phyloP scores from a whole-genome alignment of 1,140 invertebrate genomes.

The Panagrolaimus sp. region DNA sequence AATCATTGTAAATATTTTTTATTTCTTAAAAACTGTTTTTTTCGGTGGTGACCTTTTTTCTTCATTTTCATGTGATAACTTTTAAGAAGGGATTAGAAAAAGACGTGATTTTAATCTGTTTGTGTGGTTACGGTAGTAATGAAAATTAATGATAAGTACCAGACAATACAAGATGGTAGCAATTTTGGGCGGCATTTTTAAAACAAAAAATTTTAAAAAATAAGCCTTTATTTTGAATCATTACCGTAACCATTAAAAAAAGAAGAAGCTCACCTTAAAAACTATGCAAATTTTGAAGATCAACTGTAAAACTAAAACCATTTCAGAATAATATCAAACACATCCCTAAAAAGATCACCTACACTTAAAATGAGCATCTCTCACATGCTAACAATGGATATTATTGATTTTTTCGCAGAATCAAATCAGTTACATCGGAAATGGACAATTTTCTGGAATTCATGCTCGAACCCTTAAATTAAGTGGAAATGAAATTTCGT shows the following conservation, averaged over 20 bases:
- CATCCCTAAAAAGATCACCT: conserved; percentile 33
- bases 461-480: conserved; percentile 18
- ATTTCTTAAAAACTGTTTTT: not conserved
- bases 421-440: conserved; percentile 26
- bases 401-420: conserved; percentile 45
- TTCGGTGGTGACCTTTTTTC: too few relatives aligned
- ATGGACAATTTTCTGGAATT: conserved; percentile 8
- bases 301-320: not conserved
- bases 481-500: conserved; percentile 14
- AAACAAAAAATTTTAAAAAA: too few relatives aligned
- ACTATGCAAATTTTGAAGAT: not conserved
- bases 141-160: conserved; percentile 22
- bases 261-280: too few relatives aligned
- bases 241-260: too few relatives aligned
- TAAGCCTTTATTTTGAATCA: too few relatives aligned
- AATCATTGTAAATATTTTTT: conserved; percentile 30
- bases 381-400: conserved; percentile 34
- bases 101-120: too few relatives aligned
- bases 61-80: too few relatives aligned
- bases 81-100: too few relatives aligned
- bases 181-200: too few relatives aligned
- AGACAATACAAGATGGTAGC: not conserved
- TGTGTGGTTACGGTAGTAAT: not conserved
- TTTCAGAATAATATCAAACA: conserved; percentile 38
- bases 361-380: conserved; percentile 28